Base-by-base conservation (phyloP, 2,113 vertebrate species). In the Petrocephalus zakoni region DNA sequence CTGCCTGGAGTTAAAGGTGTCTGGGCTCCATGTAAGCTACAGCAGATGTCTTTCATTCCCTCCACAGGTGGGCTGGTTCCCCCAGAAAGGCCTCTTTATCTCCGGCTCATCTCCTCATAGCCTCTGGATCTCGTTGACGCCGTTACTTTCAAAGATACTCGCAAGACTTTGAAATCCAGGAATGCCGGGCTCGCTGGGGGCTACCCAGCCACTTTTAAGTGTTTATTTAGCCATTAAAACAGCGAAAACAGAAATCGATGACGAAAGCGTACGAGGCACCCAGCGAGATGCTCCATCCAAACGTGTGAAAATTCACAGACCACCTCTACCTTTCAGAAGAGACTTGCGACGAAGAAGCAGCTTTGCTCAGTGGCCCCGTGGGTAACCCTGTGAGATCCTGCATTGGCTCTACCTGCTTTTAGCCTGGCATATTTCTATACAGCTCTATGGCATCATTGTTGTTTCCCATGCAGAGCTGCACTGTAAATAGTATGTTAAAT, bases 161-260 rank as follows among this genome's bases (percentile, higher is more conserved):
- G 94, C 93, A 68, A 88, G 87, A 91, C 95, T 97, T 97, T 96
- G 95, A 98, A 97, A 97, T 96, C 93, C 91, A 95, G 95, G 92
- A 96, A 94, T 95, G 95, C 96, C 95, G 94, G 95, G 94, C 96
- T 97, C 92, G 97, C 98, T 97, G 94, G 95, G 95, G 97, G 97
- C 97, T 93, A 97, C 93, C 56, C 90, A 94, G 93, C 94, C 94
- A 93, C 95, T 97, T 96, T 96, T 97, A 97, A 97, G 96, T 94
- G 95, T 96, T 95, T 96, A 95, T 95, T 97, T 96, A 96, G 93
- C 93, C 93, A 94, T 95, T 95, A 95, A 92, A 95, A 90, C 90
- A 89, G 92, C 72, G 81, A 78, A 78, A 56, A 64, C 89, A 93
- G 96, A 97, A 97, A 99, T 98, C 97, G 96, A 98, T 99, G 94